These are phyloP conservation scores for Clarias batrachus DNA, from an alignment of 2,113 vertebrate genomes.

Conservation along the genomic window DNA sequence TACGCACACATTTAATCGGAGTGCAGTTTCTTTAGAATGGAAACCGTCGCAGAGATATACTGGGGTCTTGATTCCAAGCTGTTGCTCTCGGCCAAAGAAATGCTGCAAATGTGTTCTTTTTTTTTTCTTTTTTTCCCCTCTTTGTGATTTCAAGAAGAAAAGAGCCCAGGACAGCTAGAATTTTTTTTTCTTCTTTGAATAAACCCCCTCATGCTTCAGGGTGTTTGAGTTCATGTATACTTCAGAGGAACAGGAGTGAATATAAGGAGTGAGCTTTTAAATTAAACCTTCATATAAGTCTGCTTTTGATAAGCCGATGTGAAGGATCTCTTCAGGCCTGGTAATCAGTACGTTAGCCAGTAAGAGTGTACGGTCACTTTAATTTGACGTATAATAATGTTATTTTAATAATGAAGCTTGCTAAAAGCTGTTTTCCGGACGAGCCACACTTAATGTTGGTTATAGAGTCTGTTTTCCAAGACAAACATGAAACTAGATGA, in stretches of 20 bases:
- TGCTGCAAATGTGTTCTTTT: background rate
- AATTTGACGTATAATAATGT: too few species aligned
- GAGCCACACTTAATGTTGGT: background rate
- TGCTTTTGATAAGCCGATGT: background rate
- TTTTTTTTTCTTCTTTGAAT: background rate
- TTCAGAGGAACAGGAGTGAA: background rate
- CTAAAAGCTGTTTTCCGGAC: background rate
- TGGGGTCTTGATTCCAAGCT: background rate
- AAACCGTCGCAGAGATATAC: too few species aligned
- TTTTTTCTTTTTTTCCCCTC: too few species aligned
- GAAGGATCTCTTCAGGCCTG: background rate
- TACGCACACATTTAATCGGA: too few species aligned
- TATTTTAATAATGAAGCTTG: background rate
- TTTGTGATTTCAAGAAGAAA: background rate
- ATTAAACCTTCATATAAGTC: background rate
- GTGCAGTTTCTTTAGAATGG: too few species aligned
- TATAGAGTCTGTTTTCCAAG: background rate
- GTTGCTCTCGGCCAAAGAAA: background rate
- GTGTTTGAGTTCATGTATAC: background rate
- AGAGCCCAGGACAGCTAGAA: background rate
- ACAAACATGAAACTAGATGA: background rate
- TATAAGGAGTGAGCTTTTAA: background rate
- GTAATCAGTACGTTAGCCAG: background rate
- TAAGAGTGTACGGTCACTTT: background rate
- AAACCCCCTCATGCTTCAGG: background rate